phyloP scores from a whole-genome alignment of 2,888 invertebrate genomes.

The Drosophila anceps region DNA sequence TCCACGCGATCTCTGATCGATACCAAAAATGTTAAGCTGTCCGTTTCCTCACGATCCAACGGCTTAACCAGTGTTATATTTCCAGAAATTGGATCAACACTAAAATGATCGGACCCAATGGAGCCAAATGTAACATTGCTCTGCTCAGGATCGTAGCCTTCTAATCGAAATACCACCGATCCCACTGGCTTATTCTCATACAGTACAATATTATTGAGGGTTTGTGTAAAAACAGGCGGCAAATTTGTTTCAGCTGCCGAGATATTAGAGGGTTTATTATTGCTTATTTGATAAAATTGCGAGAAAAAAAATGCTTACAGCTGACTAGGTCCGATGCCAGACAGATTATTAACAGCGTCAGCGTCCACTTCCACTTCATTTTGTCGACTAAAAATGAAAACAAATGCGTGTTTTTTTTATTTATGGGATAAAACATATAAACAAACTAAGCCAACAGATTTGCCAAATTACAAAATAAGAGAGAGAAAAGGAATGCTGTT shows the following conservation, averaged over 20 bases:
- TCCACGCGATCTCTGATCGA: slow-evolving; percentile 92
- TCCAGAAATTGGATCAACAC: slow-evolving; percentile 91
- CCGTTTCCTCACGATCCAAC: slow-evolving; percentile 93
- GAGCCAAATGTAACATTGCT: slow-evolving; percentile 89
- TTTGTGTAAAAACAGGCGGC: slow-evolving; percentile 90
- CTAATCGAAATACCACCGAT: slow-evolving; percentile 90
- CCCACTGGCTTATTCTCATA: slow-evolving; percentile 93
- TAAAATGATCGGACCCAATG: slow-evolving; percentile 92
- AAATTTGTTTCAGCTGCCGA: slow-evolving; percentile 86
- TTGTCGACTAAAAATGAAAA: slow-evolving; percentile 47
- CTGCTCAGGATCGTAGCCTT: slow-evolving; percentile 93
- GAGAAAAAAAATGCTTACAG: slow-evolving; percentile 37
- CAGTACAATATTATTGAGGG: slow-evolving; percentile 91
- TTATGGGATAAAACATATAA: slow-evolving; percentile 26
- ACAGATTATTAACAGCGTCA: slow-evolving; percentile 51
- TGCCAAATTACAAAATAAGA: slow-evolving; percentile 37
- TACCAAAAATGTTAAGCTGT: slow-evolving; percentile 92
- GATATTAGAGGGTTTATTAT: slow-evolving; percentile 4
- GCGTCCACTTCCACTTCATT: slow-evolving; percentile 58
- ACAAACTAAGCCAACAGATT: slow-evolving; percentile 47
- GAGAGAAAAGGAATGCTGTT: slow-evolving; percentile 38
- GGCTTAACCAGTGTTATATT: slow-evolving; percentile 92
- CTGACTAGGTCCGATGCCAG: slow-evolving; percentile 47
- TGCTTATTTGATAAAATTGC: not conserved
- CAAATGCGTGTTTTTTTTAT: slow-evolving; percentile 41